phyloP scores from a whole-genome alignment of 1,140 invertebrate species.

The Ceratosolen fusciceps region DNA sequence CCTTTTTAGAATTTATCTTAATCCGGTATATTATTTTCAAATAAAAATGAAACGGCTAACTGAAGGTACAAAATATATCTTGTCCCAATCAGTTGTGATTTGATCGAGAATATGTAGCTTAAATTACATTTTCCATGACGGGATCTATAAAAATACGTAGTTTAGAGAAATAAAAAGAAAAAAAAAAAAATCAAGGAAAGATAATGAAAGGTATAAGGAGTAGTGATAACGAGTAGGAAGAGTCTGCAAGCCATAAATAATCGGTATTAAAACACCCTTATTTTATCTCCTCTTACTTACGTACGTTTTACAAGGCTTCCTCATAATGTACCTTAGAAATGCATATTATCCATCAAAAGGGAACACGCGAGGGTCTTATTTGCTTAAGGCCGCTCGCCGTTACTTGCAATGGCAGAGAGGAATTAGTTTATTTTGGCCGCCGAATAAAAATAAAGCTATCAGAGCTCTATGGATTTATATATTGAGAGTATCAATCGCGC shows the following conservation, averaged over 20 bases:
- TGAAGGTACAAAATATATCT: too few species aligned
- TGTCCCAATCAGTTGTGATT: too few species aligned
- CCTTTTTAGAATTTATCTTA: too few species aligned
- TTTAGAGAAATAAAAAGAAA: too few species aligned
- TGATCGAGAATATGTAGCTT: too few species aligned
- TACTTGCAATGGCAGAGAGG: constrained; percentile 55
- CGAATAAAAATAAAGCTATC: too few species aligned
- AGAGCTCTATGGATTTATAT: too few species aligned
- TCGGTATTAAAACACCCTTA: constrained; percentile 55
- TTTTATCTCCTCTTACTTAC: background rate
- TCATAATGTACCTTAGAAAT: constrained; percentile 68
- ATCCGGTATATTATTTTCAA: too few species aligned
- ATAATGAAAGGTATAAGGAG: background rate
- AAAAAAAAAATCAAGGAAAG: background rate
- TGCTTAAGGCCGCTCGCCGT: constrained; percentile 60
- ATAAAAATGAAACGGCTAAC: too few species aligned
- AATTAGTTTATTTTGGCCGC: too few species aligned
- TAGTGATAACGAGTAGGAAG: background rate
- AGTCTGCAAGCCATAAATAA: constrained; percentile 63
- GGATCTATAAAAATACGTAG: too few species aligned
- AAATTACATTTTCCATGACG: too few species aligned
- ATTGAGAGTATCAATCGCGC: background rate
- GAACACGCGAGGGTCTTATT: constrained; percentile 64
- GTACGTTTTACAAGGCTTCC: constrained; percentile 61
- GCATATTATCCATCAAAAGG: constrained; percentile 65